Evolutionary conservation across 1,140 invertebrate genomes (phyloP).

Genomic region (Trichonephila clavata): DNA sequence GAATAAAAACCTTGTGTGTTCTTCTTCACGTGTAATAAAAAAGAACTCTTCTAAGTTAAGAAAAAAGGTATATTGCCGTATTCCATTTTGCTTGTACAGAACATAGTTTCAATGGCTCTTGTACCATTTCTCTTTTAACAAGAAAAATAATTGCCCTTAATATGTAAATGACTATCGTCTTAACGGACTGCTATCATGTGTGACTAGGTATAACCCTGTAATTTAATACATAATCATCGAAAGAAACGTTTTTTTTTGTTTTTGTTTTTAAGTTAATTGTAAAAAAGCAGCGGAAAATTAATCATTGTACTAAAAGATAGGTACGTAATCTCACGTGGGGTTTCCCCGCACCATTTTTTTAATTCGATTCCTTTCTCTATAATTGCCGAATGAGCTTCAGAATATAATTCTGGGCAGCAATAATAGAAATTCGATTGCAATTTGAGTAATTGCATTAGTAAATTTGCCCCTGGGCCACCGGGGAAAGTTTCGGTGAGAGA

Average conservation of each 20-base stretch:
- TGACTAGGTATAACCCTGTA: slow-evolving; percentile 67
- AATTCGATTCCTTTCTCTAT: background rate
- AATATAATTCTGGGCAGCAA: slow-evolving; percentile 36
- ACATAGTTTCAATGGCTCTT: background rate
- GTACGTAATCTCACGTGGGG: background rate
- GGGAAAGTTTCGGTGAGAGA: background rate
- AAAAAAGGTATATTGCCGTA: slow-evolving; percentile 28
- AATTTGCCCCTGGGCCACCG: background rate
- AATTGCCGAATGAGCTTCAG: background rate
- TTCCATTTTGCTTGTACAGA: background rate
- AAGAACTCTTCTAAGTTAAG: background rate
- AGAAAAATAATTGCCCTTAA: slow-evolving; percentile 72
- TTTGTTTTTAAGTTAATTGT: slow-evolving; percentile 73
- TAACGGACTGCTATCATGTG: slow-evolving; percentile 47
- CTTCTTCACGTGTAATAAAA: background rate
- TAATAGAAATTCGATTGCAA: slow-evolving; percentile 37
- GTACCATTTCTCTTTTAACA: background rate
- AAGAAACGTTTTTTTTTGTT: background rate
- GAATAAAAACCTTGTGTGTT: slow-evolving; percentile 1
- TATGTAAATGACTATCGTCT: slow-evolving; percentile 68
- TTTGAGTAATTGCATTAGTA: slow-evolving; percentile 42
- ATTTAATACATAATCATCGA: slow-evolving; percentile 73
- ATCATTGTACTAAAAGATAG: background rate
- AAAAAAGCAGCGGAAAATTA: slow-evolving; percentile 31
- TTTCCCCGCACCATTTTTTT: background rate